phyloP scores from a whole-genome alignment of 2,888 invertebrate genomes.

The Lasioglossum calceatum region DNA sequence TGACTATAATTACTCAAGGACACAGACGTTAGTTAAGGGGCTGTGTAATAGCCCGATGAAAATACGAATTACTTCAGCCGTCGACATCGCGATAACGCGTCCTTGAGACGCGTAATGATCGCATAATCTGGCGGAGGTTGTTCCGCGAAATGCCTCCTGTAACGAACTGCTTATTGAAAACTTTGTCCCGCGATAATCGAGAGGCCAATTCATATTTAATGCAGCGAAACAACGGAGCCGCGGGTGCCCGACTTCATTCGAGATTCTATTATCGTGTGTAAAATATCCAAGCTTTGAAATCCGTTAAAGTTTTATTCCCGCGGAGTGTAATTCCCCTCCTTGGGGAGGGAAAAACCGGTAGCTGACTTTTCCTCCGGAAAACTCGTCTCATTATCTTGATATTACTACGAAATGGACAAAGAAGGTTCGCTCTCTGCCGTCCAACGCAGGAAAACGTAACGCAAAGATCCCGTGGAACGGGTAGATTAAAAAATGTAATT shows the following conservation, averaged over 20 bases:
- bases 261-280: slow-evolving; percentile 58
- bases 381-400: slow-evolving; percentile 58
- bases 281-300: slow-evolving; percentile 54
- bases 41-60: not conserved
- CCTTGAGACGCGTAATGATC: not conserved
- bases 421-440: slow-evolving; percentile 2
- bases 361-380: slow-evolving; percentile 39
- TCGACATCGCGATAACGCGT: not conserved
- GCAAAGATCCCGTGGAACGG: slow-evolving; percentile 1
- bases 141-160: not conserved
- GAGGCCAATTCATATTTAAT: slow-evolving; percentile 43
- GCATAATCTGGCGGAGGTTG: not conserved
- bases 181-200: slow-evolving; percentile 23
- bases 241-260: slow-evolving; percentile 30
- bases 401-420: slow-evolving; percentile 52
- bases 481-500: slow-evolving; percentile 30
- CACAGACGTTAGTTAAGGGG: too few species aligned
- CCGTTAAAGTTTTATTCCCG: slow-evolving; percentile 53
- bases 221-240: slow-evolving; percentile 26
- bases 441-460: not conserved
- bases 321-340: slow-evolving; percentile 41
- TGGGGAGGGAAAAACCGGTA: slow-evolving; percentile 17
- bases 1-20: too few species aligned
- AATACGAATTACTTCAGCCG: not conserved
- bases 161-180: slow-evolving; percentile 32